phyloP scores from a whole-genome alignment of 1,140 invertebrate species.

The Drosophila cardini region DNA sequence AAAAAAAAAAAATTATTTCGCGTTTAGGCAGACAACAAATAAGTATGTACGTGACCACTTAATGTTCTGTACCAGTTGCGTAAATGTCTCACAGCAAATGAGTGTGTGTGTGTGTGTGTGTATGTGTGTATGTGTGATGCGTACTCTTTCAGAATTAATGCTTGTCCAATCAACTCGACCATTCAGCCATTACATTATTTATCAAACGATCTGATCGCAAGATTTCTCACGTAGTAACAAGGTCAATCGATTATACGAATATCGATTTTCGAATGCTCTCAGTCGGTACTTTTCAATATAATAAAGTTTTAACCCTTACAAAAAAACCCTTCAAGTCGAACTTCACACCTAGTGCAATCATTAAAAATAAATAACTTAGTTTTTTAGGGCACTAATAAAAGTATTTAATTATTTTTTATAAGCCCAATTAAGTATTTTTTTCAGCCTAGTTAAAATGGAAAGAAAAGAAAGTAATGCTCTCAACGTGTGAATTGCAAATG shows the following conservation, averaged over 20 bases:
- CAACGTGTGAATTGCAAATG: constrained; percentile 12
- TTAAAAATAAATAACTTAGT: no score
- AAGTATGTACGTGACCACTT: constrained; percentile 33
- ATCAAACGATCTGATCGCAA: background rate
- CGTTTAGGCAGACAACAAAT: constrained; percentile 52
- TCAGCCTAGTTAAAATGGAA: background rate
- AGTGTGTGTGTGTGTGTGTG: constrained; percentile 3
- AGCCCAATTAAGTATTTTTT: background rate
- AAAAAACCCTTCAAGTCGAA: no score
- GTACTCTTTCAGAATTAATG: constrained; percentile 16
- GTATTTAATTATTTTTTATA: background rate
- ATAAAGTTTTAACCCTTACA: no score
- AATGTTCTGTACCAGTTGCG: constrained; percentile 23
- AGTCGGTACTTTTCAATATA: no score
- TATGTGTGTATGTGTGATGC: constrained; percentile 1
- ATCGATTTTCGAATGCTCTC: background rate
- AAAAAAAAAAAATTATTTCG: constrained; percentile 49
- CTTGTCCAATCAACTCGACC: constrained; percentile 9
- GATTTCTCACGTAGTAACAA: constrained; percentile 3
- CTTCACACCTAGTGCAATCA: no score
- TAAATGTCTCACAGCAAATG: constrained; percentile 16
- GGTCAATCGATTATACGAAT: constrained; percentile 15
- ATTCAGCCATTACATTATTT: constrained; percentile 8
- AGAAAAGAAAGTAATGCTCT: background rate
- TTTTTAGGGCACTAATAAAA: no score